Percentiles rank a stretch among this genome's conserved stretches.
Conservation (phyloP, 2,888 invertebrate genomes). For the Elysia crispata region DNA sequence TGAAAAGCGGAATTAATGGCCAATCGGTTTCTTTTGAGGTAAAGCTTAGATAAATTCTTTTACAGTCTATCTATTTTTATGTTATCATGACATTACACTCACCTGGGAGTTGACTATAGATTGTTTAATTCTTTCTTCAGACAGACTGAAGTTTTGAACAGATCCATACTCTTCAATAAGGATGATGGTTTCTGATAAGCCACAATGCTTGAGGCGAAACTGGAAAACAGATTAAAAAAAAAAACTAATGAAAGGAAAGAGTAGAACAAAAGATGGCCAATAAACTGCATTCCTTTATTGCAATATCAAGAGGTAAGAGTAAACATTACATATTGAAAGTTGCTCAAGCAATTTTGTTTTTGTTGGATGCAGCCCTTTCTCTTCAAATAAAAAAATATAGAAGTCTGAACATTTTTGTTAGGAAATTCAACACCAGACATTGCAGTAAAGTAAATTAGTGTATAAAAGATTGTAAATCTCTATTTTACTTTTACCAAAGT, state of each 20-base stretch:
- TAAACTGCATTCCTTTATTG: too few species aligned
- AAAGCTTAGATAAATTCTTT: too few species aligned
- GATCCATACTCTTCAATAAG: conserved; percentile 89
- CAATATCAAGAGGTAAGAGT: too few species aligned
- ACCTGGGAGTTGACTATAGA: conserved; percentile 90
- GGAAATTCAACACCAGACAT: background rate
- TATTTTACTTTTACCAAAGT: background rate
- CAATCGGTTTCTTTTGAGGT: background rate
- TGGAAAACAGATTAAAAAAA: conserved; percentile 59
- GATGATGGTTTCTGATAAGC: conserved; percentile 88
- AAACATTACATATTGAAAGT: too few species aligned
- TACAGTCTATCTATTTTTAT: too few species aligned
- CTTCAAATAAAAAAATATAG: too few species aligned
- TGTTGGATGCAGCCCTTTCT: too few species aligned
- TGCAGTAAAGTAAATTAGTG: background rate
- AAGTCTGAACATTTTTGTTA: too few species aligned
- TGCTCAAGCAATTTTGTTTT: too few species aligned
- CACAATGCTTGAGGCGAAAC: conserved; percentile 89
- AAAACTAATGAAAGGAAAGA: background rate
- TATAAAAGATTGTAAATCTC: background rate
- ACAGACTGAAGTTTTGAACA: conserved; percentile 79
- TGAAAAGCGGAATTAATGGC: too few species aligned
- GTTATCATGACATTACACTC: background rate
- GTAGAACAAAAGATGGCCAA: too few species aligned
- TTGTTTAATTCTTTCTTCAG: conserved; percentile 86